Evolutionary conservation across 2,797 vertebrate species (phyloP).

Genomic region (Periophthalmus magnuspinnatus): DNA sequence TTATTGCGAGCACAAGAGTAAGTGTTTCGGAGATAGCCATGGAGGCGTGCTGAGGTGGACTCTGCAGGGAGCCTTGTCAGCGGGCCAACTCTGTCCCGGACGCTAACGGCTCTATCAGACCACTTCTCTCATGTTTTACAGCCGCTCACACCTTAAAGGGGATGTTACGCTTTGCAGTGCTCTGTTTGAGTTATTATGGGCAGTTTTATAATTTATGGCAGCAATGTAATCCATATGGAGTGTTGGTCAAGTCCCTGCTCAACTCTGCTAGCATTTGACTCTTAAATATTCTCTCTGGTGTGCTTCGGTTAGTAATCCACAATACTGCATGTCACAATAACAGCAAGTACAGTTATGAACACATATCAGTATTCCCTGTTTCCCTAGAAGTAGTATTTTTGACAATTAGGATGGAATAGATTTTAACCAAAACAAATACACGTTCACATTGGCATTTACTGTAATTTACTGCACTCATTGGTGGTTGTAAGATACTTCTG

Average conservation of each 20-base stretch:
- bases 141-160: constrained; percentile 19
- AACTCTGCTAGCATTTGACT: background rate
- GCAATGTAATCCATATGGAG: constrained; percentile 2
- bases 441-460: too few species aligned
- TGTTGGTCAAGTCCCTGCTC: background rate
- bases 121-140: constrained; percentile 28
- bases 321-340: background rate
- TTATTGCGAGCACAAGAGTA: constrained; percentile 61
- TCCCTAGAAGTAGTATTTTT: background rate
- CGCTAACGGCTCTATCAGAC: constrained; percentile 62
- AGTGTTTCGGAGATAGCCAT: constrained; percentile 64
- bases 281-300: background rate
- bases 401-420: background rate
- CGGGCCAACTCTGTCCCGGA: constrained; percentile 56
- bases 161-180: background rate
- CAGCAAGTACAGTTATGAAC: background rate
- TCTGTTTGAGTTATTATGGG: constrained; percentile 3
- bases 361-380: background rate
- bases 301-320: background rate
- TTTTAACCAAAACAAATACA: background rate
- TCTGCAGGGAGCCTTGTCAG: constrained; percentile 62
- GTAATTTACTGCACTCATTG: too few species aligned
- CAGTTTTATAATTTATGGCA: background rate
- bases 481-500: background rate
- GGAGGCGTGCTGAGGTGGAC: constrained; percentile 65